Conservation (phyloP, 2,113 vertebrate species). For the Pedetes capensis region DNA sequence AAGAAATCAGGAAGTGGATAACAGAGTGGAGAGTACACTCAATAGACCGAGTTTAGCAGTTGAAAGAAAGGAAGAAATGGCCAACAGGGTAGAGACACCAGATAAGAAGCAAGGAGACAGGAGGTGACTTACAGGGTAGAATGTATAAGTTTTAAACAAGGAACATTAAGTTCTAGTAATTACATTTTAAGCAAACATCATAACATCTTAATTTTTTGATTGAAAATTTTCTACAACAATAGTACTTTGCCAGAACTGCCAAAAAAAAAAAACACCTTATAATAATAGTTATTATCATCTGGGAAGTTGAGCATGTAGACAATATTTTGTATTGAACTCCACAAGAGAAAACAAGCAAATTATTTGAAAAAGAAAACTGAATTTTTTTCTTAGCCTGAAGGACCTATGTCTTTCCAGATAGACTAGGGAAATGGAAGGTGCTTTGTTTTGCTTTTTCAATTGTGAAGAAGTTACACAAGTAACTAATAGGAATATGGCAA, state of each 20-base stretch:
- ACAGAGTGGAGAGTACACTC: too few species aligned
- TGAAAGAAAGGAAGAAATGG: too few species aligned
- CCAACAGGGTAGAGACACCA: too few species aligned
- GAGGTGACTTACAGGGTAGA: too few species aligned
- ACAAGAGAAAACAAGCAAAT: slow-evolving; percentile 14
- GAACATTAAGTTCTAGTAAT: too few species aligned
- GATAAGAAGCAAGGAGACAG: too few species aligned
- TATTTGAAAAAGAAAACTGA: slow-evolving; percentile 28
- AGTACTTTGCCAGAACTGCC: neutral
- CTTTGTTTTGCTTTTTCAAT: neutral
- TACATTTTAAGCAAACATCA: too few species aligned
- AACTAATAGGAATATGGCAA: neutral
- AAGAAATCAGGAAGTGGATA: too few species aligned
- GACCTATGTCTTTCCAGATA: neutral
- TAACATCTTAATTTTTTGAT: too few species aligned
- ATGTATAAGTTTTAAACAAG: too few species aligned
- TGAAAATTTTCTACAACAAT: too few species aligned
- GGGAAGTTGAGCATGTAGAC: neutral
- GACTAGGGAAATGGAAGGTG: neutral
- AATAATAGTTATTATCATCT: neutral
- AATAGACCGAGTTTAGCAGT: too few species aligned
- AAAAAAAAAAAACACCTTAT: neutral
- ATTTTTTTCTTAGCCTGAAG: neutral
- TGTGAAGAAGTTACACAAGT: neutral
- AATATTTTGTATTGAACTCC: neutral